Conservation (phyloP, 2,113 vertebrate species). For the Arenaria interpres region DNA sequence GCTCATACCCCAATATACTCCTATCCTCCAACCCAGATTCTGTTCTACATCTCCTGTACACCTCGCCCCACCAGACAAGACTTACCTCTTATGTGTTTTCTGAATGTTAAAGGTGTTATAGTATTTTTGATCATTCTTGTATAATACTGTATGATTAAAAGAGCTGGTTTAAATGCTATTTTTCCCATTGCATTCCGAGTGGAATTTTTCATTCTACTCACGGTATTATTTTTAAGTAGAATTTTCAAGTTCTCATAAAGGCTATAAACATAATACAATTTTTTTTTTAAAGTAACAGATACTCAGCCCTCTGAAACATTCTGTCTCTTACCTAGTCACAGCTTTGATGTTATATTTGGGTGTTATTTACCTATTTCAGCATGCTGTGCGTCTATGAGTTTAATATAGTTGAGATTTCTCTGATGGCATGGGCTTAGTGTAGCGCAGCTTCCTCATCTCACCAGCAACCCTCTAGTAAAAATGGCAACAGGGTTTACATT, state of each 20-base stretch:
- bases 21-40: background rate
- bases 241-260: background rate
- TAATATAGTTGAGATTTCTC: background rate
- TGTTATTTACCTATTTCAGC: background rate
- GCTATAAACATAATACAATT: background rate
- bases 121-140: background rate
- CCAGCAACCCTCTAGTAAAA: background rate
- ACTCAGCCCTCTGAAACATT: background rate
- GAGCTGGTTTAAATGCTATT: background rate
- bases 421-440: background rate
- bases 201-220: background rate
- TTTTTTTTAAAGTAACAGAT: background rate
- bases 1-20: background rate
- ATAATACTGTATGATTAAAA: background rate
- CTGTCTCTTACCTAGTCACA: background rate
- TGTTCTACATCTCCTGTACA: background rate
- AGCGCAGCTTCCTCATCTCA: background rate
- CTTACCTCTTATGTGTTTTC: background rate
- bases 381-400: background rate
- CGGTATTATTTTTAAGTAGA: background rate
- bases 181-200: background rate
- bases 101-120: background rate
- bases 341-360: background rate
- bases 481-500: background rate
- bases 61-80: background rate